These are phyloP conservation scores for Drosophila auraria DNA, from an alignment of 1,140 invertebrate genomes.

Conservation along the genomic window DNA sequence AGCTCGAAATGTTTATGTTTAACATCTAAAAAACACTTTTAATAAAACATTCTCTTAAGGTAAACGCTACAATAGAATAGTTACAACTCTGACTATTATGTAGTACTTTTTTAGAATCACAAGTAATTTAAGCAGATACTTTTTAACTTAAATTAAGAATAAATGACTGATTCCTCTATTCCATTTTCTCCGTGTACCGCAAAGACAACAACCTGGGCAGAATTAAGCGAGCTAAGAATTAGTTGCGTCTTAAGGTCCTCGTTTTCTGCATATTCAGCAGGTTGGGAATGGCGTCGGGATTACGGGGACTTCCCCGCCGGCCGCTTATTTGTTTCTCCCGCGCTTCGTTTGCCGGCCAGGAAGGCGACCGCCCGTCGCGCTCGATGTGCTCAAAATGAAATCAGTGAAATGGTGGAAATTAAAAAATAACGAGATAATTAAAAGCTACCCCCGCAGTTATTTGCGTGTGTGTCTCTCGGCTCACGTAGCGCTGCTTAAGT, in stretches of 20 bases:
- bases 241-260: conserved; percentile 50
- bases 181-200: conserved; percentile 1
- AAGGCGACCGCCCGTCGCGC: conserved; percentile 44
- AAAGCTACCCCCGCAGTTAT: conserved; percentile 79
- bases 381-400: conserved; percentile 70
- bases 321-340: neutral
- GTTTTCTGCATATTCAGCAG: conserved; percentile 38
- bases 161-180: neutral
- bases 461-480: conserved; percentile 58
- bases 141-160: neutral
- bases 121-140: neutral
- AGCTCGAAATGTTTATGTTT: too few species aligned
- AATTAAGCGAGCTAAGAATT: conserved; percentile 60
- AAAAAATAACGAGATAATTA: conserved; percentile 83
- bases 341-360: conserved; percentile 10
- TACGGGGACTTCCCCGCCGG: conserved; percentile 17
- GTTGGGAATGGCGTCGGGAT: conserved; percentile 26
- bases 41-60: too few species aligned
- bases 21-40: too few species aligned
- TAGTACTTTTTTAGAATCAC: too few species aligned
- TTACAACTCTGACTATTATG: too few species aligned
- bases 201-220: conserved; percentile 45
- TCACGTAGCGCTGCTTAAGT: conserved; percentile 76
- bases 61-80: too few species aligned
- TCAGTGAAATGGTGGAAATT: conserved; percentile 79